Conservation (phyloP, 2,888 invertebrate genomes). For the Pimpla rufipes region DNA sequence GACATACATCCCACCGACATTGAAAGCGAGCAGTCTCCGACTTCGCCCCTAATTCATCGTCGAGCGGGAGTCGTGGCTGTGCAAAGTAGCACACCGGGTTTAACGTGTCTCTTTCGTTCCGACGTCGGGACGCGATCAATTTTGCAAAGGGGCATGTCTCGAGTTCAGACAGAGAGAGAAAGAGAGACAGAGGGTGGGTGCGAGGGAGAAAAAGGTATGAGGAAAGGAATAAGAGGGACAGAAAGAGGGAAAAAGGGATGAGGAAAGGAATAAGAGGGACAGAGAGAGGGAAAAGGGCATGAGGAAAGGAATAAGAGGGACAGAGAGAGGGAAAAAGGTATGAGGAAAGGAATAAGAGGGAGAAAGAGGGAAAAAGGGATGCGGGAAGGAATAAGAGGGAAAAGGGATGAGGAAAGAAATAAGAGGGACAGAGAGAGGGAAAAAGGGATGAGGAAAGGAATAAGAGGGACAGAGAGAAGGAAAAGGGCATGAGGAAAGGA, state of each 20-base stretch:
- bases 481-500: conserved; percentile 60
- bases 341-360: too few species aligned
- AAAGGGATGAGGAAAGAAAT: too few species aligned
- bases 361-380: conserved; percentile 41
- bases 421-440: conserved; percentile 39
- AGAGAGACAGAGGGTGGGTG: conserved; percentile 39
- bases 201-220: conserved; percentile 53
- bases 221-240: conserved; percentile 47
- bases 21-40: conserved; percentile 33
- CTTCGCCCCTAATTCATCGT: conserved; percentile 33
- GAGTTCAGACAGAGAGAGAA: not conserved
- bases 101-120: conserved; percentile 72
- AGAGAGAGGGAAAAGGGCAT: conserved; percentile 39
- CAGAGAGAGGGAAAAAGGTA: conserved; percentile 36
- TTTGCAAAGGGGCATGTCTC: conserved; percentile 78
- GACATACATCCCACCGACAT: conserved; percentile 8
- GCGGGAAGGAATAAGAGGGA: conserved; percentile 57
- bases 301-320: conserved; percentile 53
- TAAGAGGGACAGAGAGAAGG: not conserved
- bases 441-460: too few species aligned
- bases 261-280: not conserved
- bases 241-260: conserved; percentile 41
- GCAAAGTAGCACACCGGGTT: conserved; percentile 56
- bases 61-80: conserved; percentile 47
- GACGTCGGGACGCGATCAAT: conserved; percentile 78